Conservation (phyloP, 2,888 invertebrate genomes). For the Horisme vitalbata region DNA sequence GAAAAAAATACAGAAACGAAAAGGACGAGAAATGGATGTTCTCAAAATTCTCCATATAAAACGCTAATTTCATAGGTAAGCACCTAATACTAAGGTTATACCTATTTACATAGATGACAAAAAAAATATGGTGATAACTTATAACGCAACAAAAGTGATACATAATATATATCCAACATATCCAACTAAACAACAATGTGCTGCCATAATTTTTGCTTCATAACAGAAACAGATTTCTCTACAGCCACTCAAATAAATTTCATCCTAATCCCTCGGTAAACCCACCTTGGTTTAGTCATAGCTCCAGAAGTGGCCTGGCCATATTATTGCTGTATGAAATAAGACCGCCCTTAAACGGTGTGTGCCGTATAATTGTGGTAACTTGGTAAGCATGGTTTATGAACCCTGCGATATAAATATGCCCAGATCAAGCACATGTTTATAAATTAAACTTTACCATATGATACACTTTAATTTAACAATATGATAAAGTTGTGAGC, state of each 20-base stretch:
- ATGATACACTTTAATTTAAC: too few relatives aligned
- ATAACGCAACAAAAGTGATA: too few relatives aligned
- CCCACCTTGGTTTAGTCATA: slow-evolving; percentile 20
- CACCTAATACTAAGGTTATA: too few relatives aligned
- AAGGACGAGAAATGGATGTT: too few relatives aligned
- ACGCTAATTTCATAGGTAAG: too few relatives aligned
- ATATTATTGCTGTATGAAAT: slow-evolving; percentile 17
- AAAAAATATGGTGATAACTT: too few relatives aligned
- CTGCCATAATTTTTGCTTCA: background rate
- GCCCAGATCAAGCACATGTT: background rate
- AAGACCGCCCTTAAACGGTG: slow-evolving; percentile 14
- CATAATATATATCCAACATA: too few relatives aligned
- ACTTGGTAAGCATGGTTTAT: slow-evolving; percentile 18
- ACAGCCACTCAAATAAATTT: slow-evolving; percentile 24
- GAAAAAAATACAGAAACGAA: too few relatives aligned
- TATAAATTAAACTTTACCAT: too few relatives aligned
- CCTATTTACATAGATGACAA: too few relatives aligned
- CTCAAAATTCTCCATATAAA: too few relatives aligned
- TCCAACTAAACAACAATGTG: background rate
- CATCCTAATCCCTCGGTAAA: slow-evolving; percentile 19
- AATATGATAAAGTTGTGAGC: too few relatives aligned
- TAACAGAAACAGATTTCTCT: slow-evolving; percentile 20
- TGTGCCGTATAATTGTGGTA: slow-evolving; percentile 20
- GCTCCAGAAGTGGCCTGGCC: slow-evolving; percentile 17
- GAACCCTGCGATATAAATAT: background rate